Evolutionary conservation across 2,113 vertebrate genomes (phyloP).

Genomic region (Equus przewalskii): DNA sequence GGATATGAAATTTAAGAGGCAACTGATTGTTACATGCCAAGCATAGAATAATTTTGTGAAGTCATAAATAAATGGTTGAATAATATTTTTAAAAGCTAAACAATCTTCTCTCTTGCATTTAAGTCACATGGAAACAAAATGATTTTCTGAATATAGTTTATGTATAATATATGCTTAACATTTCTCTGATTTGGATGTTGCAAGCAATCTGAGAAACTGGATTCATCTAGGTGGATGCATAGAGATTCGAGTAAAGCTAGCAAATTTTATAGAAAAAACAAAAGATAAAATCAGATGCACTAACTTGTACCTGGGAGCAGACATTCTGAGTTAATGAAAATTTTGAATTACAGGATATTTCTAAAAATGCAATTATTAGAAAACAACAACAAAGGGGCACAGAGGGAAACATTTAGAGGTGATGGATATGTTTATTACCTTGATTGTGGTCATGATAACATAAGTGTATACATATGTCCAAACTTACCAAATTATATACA

Average conservation of each 20-base stretch:
- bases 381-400: not conserved
- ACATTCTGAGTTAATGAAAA: not conserved
- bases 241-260: slow-evolving; percentile 18
- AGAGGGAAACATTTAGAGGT: not conserved
- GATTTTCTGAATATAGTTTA: not conserved
- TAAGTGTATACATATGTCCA: not conserved
- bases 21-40: not conserved
- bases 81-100: slow-evolving; percentile 38
- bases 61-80: not conserved
- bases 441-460: not conserved
- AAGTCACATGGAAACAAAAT: not conserved
- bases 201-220: not conserved
- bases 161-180: not conserved
- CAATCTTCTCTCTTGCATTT: not conserved
- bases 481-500: not conserved
- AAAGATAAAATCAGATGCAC: not conserved
- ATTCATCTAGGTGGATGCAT: not conserved
- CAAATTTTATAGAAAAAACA: not conserved
- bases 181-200: slow-evolving; percentile 25
- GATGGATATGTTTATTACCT: not conserved
- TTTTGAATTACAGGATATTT: not conserved
- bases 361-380: not conserved
- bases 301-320: not conserved
- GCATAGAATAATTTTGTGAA: slow-evolving; percentile 5
- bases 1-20: slow-evolving; percentile 2